These are phyloP conservation scores for Isaurus tuberculatus DNA, from an alignment of 92 coral and sea anemone species.

Conservation along the genomic window DNA sequence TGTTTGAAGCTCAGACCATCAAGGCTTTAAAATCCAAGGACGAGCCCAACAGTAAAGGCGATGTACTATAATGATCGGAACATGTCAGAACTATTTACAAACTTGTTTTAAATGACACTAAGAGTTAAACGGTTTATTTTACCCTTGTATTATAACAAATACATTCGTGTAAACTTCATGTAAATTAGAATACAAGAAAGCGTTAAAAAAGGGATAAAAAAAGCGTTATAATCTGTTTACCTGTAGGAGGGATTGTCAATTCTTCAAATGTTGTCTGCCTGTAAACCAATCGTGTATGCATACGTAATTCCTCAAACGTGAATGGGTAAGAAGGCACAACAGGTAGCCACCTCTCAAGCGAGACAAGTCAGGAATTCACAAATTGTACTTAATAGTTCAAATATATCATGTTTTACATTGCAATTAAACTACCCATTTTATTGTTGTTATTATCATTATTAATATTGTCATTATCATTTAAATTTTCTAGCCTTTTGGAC, in stretches of 20 bases:
- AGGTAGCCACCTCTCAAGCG: constrained; percentile 13
- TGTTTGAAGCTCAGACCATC: constrained; percentile 5
- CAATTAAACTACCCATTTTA: too few species aligned
- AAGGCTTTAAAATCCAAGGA: neutral
- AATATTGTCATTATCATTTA: too few species aligned
- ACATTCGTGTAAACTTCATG: neutral
- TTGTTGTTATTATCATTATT: too few species aligned
- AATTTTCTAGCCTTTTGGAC: too few species aligned
- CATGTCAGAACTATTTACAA: neutral
- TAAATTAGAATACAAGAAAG: neutral
- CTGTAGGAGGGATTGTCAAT: constrained; percentile 6
- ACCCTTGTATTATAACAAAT: neutral
- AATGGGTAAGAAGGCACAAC: constrained; percentile 20
- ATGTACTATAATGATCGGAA: too few species aligned
- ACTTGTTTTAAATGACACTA: too few species aligned
- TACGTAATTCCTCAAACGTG: constrained; percentile 62
- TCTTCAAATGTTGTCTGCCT: neutral
- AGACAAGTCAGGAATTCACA: neutral
- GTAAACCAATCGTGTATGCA: constrained; percentile 59
- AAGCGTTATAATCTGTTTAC: neutral
- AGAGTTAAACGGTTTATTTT: neutral
- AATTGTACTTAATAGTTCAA: too few species aligned
- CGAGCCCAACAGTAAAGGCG: too few species aligned
- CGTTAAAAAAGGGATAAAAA: neutral
- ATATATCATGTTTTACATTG: too few species aligned